A percentile compares a stretch with the other conserved stretches of the same genome.
phyloP scores from a whole-genome alignment of 2,113 vertebrate species.

The Oncorhynchus tshawytscha region DNA sequence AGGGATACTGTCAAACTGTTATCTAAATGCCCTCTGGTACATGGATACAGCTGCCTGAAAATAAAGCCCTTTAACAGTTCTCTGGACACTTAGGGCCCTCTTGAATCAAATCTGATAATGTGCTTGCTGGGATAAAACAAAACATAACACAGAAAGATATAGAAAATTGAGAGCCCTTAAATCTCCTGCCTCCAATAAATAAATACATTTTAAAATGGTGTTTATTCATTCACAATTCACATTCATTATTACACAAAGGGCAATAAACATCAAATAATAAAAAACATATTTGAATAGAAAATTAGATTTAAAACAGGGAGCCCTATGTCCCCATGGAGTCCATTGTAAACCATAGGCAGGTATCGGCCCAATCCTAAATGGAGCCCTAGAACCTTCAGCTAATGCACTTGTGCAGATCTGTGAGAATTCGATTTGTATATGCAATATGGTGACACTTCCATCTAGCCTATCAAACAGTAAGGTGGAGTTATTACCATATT shows the following conservation, averaged over 20 bases:
- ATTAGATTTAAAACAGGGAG: not conserved
- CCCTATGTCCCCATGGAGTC: not conserved
- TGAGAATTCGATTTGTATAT: not conserved
- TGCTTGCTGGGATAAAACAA: not conserved
- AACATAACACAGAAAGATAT: not conserved
- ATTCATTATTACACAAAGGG: not conserved
- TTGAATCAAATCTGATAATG: not conserved
- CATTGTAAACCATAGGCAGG: not conserved
- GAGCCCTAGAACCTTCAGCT: no score
- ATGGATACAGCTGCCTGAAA: not conserved
- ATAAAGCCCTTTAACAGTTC: not conserved
- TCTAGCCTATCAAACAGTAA: not conserved
- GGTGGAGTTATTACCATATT: no score
- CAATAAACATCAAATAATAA: not conserved
- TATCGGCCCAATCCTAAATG: not conserved
- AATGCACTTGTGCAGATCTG: no score
- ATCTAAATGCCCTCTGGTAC: not conserved
- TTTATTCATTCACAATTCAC: not conserved
- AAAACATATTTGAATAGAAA: not conserved
- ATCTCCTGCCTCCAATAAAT: not conserved
- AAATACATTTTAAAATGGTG: not conserved
- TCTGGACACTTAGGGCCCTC: not conserved
- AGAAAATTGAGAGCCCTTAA: not conserved
- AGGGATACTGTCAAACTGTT: not conserved
- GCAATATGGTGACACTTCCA: no score